Conservation (phyloP, 92 coral and sea anemone genomes). For the Zoanthus gigantus region DNA sequence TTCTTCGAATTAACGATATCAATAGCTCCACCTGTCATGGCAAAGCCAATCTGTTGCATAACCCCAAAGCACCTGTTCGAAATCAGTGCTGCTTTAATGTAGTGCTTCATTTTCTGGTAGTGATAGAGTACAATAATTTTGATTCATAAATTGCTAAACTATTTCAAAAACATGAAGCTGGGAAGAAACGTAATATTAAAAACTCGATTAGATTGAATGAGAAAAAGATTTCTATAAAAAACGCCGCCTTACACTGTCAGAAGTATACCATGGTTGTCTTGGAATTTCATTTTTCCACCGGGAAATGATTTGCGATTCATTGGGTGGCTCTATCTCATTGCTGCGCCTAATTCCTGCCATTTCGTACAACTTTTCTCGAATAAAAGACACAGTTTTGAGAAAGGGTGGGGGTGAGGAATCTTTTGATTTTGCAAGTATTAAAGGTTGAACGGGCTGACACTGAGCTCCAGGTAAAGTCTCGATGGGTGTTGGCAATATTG, state of each 20-base stretch:
- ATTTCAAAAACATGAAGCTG: neutral
- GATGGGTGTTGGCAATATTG: neutral
- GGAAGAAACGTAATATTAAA: neutral
- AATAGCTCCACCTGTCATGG: conserved; percentile 14
- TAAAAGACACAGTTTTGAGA: neutral
- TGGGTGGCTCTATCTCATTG: conserved; percentile 1
- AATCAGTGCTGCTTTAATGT: neutral
- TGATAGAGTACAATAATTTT: neutral
- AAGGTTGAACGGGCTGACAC: neutral
- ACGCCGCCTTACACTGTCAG: neutral
- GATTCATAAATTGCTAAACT: neutral
- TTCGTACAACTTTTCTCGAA: neutral
- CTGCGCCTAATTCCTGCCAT: neutral
- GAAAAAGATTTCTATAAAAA: neutral
- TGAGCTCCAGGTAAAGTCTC: neutral
- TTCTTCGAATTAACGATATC: conserved; percentile 1
- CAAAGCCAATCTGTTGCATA: conserved; percentile 5
- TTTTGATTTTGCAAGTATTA: neutral
- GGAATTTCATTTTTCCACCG: neutral
- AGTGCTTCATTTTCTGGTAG: conserved; percentile 19
- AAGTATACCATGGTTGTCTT: conserved; percentile 7
- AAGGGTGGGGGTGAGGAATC: neutral
- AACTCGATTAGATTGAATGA: neutral
- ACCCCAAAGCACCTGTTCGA: conserved; percentile 17
- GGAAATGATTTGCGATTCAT: neutral